These are phyloP conservation scores for Potamarius usumacintae DNA, from an alignment of 2,113 vertebrate genomes.

Conservation along the genomic window DNA sequence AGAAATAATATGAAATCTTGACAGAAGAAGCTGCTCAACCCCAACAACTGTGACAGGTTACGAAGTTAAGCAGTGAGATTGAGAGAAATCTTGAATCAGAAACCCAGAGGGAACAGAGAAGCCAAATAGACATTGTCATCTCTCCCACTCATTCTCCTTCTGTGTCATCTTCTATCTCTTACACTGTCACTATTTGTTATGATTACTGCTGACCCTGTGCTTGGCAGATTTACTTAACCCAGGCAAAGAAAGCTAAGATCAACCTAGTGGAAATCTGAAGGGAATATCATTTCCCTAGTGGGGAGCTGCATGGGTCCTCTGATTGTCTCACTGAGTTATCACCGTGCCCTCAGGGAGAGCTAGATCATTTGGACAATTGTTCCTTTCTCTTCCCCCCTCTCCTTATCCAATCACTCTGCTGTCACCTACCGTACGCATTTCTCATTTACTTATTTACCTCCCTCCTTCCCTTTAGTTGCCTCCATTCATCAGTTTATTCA, in stretches of 20 bases:
- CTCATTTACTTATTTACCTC: not conserved
- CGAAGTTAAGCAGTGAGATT: constrained; percentile 29
- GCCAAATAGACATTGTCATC: constrained; percentile 19
- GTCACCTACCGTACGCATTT: not conserved
- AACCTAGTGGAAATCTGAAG: constrained; percentile 33
- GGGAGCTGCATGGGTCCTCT: constrained; percentile 28
- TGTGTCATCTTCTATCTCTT: not conserved
- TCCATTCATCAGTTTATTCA: not conserved
- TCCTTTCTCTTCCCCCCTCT: not conserved
- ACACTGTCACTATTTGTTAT: constrained; percentile 13
- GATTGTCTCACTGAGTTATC: constrained; percentile 43
- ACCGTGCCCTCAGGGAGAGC: constrained; percentile 45
- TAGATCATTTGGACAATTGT: constrained; percentile 51
- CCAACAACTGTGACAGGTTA: constrained; percentile 10
- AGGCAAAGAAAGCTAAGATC: not conserved
- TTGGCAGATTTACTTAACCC: not conserved
- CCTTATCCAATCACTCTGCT: not conserved
- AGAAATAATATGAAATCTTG: constrained; percentile 33
- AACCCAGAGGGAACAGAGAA: constrained; percentile 26
- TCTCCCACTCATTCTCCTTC: not conserved
- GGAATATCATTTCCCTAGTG: constrained; percentile 18
- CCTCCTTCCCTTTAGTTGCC: not conserved
- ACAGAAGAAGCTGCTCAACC: constrained; percentile 24
- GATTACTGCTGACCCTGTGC: not conserved
- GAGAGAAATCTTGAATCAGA: constrained; percentile 15